Percentiles rank a stretch among this genome's conserved stretches.
phyloP scores from a whole-genome alignment of 2,888 invertebrate genomes.

The Arge pagana region DNA sequence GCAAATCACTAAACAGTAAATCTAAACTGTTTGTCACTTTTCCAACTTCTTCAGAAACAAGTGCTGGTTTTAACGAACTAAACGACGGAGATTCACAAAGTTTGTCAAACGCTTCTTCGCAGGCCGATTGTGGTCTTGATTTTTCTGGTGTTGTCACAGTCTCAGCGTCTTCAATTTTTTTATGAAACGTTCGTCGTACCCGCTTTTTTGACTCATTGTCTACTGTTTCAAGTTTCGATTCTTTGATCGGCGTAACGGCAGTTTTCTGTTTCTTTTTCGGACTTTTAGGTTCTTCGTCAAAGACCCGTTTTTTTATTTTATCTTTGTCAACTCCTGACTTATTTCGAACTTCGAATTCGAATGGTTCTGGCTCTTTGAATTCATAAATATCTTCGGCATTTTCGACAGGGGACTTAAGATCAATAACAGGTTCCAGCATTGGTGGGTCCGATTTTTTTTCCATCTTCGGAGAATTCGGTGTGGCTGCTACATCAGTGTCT shows the following conservation, averaged over 20 bases:
- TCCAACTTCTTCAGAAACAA: slow-evolving; percentile 32
- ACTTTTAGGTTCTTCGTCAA: slow-evolving; percentile 51
- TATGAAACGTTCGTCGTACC: no score
- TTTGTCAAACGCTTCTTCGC: slow-evolving; percentile 61
- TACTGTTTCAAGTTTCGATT: slow-evolving; percentile 32
- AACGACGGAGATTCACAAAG: slow-evolving; percentile 61
- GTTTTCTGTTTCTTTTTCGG: slow-evolving; percentile 54
- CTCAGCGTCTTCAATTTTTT: slow-evolving; percentile 31
- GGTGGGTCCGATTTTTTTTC: slow-evolving; percentile 48
- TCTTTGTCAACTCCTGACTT: slow-evolving; percentile 49
- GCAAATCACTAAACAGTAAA: slow-evolving; percentile 56
- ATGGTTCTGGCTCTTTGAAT: slow-evolving; percentile 88
- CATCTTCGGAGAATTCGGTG: slow-evolving; percentile 43
- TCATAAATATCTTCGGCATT: slow-evolving; percentile 74
- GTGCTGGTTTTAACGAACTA: slow-evolving; percentile 52
- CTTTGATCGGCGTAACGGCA: slow-evolving; percentile 29
- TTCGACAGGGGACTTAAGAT: slow-evolving; percentile 33
- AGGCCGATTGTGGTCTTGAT: slow-evolving; percentile 33
- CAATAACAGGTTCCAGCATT: slow-evolving; percentile 39
- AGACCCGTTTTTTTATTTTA: slow-evolving; percentile 47
- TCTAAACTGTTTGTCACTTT: slow-evolving; percentile 48
- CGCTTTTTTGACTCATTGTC: slow-evolving; percentile 40
- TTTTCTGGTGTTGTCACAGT: slow-evolving; percentile 27
- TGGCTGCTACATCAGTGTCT: slow-evolving; percentile 36
- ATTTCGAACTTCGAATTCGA: slow-evolving; percentile 76